These are phyloP conservation scores for Nymphalis polychloros DNA, from an alignment of 2,888 invertebrate species.

Conservation along the genomic window DNA sequence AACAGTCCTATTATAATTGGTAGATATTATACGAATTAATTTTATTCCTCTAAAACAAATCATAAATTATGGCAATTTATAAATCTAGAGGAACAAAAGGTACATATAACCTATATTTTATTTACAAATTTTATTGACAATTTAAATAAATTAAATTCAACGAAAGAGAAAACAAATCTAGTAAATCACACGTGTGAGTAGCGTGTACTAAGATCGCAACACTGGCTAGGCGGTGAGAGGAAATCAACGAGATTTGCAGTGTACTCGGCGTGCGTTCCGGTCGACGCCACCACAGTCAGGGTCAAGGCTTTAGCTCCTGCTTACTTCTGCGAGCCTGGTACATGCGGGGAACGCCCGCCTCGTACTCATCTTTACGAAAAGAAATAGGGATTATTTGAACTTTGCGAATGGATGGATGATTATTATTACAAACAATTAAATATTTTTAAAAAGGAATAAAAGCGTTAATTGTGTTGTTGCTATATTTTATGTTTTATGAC, in stretches of 20 bases:
- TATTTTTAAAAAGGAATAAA: background rate
- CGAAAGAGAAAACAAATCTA: slow-evolving; percentile 68
- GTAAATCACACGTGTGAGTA: slow-evolving; percentile 67
- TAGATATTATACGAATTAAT: background rate
- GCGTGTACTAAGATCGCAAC: slow-evolving; percentile 73
- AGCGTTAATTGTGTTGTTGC: background rate
- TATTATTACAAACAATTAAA: slow-evolving; percentile 42
- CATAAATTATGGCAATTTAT: no score
- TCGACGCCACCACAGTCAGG: slow-evolving; percentile 81
- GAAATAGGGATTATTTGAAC: slow-evolving; percentile 60
- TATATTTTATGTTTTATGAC: slow-evolving; percentile 1
- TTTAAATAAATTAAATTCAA: background rate
- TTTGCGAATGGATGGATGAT: slow-evolving; percentile 67
- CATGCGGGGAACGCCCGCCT: slow-evolving; percentile 51
- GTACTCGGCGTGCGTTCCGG: slow-evolving; percentile 77
- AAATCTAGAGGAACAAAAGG: no score
- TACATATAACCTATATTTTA: background rate
- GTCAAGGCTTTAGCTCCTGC: slow-evolving; percentile 79
- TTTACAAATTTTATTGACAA: background rate
- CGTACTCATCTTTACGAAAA: slow-evolving; percentile 57
- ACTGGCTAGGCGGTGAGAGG: slow-evolving; percentile 60
- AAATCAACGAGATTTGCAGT: slow-evolving; percentile 73
- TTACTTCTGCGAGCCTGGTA: slow-evolving; percentile 72
- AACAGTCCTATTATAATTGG: no score
- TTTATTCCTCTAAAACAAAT: no score